A percentile compares a stretch with the other conserved stretches of the same genome.
phyloP scores from a whole-genome alignment of 2,888 invertebrate species.

The Portevinia maculata region DNA sequence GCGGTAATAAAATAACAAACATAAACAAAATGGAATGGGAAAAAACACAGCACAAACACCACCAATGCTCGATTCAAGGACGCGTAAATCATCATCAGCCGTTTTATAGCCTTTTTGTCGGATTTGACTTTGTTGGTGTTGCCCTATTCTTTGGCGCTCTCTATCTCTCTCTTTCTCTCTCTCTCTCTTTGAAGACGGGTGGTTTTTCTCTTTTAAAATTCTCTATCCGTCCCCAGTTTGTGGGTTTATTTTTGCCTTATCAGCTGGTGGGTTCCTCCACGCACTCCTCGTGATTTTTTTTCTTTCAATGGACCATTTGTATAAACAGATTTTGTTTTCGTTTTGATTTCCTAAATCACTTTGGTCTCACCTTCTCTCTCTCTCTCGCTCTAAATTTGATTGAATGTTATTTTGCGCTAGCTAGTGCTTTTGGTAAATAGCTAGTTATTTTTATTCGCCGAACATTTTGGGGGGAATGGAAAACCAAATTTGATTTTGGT shows the following conservation, averaged over 20 bases:
- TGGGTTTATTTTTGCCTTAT: conserved; percentile 31
- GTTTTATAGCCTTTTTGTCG: conserved; percentile 46
- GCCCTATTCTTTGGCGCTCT: conserved; percentile 1
- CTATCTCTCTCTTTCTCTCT: too few species aligned
- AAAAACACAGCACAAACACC: conserved; percentile 29
- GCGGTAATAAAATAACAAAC: conserved; percentile 27
- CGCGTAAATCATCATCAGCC: conserved; percentile 59
- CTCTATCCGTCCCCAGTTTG: background rate
- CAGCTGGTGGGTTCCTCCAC: conserved; percentile 16
- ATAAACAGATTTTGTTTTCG: conserved; percentile 27
- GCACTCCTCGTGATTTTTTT: background rate
- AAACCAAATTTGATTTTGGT: background rate
- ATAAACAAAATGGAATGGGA: conserved; percentile 7
- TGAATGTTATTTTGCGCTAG: conserved; percentile 16
- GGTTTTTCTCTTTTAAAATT: conserved; percentile 15
- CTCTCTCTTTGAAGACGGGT: background rate
- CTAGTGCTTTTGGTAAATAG: conserved; percentile 10
- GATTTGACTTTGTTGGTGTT: conserved; percentile 15
- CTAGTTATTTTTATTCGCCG: conserved; percentile 10
- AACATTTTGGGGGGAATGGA: background rate
- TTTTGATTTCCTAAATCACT: conserved; percentile 24
- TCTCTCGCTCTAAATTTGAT: background rate
- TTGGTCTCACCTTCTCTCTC: too few species aligned
- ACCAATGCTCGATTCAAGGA: conserved; percentile 49
- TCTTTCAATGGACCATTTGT: conserved; percentile 25